These are phyloP conservation scores for Ptyas mucosa DNA, from an alignment of 2,113 vertebrate species.

Conservation along the genomic window DNA sequence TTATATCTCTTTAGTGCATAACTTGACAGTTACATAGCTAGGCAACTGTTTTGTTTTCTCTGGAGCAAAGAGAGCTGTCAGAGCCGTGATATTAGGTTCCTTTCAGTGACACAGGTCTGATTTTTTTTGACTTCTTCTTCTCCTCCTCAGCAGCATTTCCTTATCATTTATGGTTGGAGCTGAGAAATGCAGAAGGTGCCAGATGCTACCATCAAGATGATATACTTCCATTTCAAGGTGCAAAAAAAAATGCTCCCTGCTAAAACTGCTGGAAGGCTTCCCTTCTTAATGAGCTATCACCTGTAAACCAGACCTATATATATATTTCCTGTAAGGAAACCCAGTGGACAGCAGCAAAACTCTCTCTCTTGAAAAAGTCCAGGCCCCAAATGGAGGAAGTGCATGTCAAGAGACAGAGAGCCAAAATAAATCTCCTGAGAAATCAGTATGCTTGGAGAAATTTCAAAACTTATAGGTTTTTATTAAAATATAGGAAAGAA, in stretches of 20 bases:
- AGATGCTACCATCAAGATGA: neutral
- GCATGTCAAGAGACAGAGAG: neutral
- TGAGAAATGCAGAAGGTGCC: neutral
- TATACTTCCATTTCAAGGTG: neutral
- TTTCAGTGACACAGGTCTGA: neutral
- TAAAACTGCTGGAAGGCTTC: neutral
- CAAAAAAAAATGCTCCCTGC: neutral
- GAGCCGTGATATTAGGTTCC: neutral
- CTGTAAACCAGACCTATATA: neutral
- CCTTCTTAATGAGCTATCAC: neutral
- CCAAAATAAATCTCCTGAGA: neutral
- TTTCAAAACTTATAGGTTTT: neutral
- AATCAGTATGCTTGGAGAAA: neutral
- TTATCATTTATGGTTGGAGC: neutral
- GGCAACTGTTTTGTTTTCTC: conserved; percentile 19
- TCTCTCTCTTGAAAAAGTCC: neutral
- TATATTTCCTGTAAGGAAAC: neutral
- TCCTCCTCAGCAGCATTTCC: neutral
- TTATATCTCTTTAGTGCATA: neutral
- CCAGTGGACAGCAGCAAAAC: neutral
- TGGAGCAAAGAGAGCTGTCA: conserved; percentile 12
- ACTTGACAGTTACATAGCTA: conserved; percentile 15
- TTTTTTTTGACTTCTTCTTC: neutral
- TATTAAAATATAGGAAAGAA: neutral
- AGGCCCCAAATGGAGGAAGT: neutral